Conservation (phyloP, 2,113 vertebrate species). For the Argyrosomus japonicus region DNA sequence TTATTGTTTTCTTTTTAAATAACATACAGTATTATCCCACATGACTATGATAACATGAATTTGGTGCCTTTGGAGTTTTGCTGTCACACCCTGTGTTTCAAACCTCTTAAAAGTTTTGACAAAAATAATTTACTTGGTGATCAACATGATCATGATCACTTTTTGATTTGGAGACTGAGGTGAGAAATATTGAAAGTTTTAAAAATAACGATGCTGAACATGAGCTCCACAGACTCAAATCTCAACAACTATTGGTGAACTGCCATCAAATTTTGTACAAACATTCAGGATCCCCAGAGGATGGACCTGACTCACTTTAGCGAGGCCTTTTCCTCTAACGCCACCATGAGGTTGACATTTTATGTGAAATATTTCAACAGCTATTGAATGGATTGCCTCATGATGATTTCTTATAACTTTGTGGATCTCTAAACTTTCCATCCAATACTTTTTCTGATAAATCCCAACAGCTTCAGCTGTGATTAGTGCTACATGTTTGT, state of each 20-base stretch:
- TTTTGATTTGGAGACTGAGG: background rate
- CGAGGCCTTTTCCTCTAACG: background rate
- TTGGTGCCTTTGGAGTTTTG: slow-evolving; percentile 56
- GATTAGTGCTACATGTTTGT: background rate
- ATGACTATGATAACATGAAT: background rate
- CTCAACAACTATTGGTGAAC: background rate
- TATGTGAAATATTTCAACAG: background rate
- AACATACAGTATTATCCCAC: background rate
- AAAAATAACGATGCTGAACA: background rate
- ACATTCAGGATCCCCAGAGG: background rate
- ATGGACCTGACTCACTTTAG: background rate
- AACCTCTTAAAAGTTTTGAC: background rate
- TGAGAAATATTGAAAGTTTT: background rate
- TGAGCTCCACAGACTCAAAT: too few relatives aligned
- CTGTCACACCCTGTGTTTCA: slow-evolving; percentile 7
- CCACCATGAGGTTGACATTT: background rate
- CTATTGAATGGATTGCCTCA: background rate
- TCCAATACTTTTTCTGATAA: too few relatives aligned
- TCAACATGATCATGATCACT: background rate
- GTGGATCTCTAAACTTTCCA: background rate
- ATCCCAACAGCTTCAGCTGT: too few relatives aligned
- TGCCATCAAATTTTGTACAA: background rate
- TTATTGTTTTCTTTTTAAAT: background rate
- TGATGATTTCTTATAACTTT: background rate
- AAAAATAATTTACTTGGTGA: background rate